Percentiles rank a stretch among this genome's conserved stretches.
These are phyloP conservation scores for Asbolus verrucosus DNA, from an alignment of 1,140 invertebrate genomes.

Conservation along the genomic window DNA sequence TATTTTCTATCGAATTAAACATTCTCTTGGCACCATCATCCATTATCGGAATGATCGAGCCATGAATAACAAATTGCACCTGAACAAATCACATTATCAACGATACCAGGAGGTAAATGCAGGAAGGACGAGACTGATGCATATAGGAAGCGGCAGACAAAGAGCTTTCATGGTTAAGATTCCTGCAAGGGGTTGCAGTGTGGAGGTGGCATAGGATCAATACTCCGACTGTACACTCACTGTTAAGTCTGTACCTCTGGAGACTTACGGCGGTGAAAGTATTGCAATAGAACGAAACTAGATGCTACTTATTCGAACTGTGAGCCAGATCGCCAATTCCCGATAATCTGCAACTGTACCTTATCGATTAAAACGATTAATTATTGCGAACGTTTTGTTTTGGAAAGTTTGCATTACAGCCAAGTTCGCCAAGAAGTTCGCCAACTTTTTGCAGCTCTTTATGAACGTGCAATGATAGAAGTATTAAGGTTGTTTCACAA, in stretches of 20 bases:
- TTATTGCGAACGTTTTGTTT: constrained; percentile 4
- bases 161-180: constrained; percentile 47
- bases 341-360: neutral
- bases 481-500: no score
- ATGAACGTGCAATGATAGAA: neutral
- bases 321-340: no score
- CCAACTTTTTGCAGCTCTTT: neutral
- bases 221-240: constrained; percentile 46
- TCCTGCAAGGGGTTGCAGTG: constrained; percentile 46
- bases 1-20: constrained; percentile 4
- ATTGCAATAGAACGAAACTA: constrained; percentile 19
- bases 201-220: constrained; percentile 45
- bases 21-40: constrained; percentile 10
- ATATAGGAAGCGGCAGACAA: constrained; percentile 47
- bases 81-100: constrained; percentile 41
- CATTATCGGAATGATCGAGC: constrained; percentile 20
- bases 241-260: constrained; percentile 42
- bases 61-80: constrained; percentile 42
- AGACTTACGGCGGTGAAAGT: constrained; percentile 39
- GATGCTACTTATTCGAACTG: constrained; percentile 5
- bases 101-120: constrained; percentile 38
- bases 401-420: constrained; percentile 5
- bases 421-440: constrained; percentile 1
- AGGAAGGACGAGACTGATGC: constrained; percentile 44
- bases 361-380: constrained; percentile 22